Base-by-base conservation (phyloP, 2,888 invertebrate genomes). In the Xylota sylvarum region DNA sequence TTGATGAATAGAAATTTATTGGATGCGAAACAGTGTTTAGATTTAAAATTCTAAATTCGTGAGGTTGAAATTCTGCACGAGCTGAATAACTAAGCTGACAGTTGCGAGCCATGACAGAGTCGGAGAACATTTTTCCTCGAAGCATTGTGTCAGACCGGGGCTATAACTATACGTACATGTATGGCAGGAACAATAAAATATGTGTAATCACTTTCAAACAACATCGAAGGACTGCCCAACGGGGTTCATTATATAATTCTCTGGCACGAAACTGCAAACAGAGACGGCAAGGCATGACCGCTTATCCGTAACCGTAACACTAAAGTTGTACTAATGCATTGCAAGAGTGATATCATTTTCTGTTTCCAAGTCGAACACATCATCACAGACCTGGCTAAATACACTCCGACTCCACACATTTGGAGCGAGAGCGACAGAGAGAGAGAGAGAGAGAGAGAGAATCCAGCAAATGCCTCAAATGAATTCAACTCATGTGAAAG, bases 51-150 rank as follows among this genome's bases (percentile, higher is more conserved):
- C 67, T 48, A 56, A 56, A 80, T 80, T 76, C 87, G 72, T 87
- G 76, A 67, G 83, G 65, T 76, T 64, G 48, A 80, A 79, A 67
- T 84, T 87, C 84, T 80, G 72, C 80, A 87, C 84, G 85, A 87
- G 76, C 74, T 85, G 46, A 79, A 74, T 58, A 65, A 46, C 70
- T 74, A 83, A 87, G 79, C 83, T 87, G 73, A 67, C 52, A 87
- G 65, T 74, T 64, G 74, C 17, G 32, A 32, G 56, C 27, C 55
- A 70, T 74, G 72, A 17, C 64, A 73, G 60, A 43, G n/a, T 32
- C 55, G 52, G 62, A 52, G 62, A 62, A 65, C 37, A 19, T 55
- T 46, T 17, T 32, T n/a, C 23, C 23, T 37, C 43, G 3, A 58
- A 27, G 40, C 23, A 46, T 17, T 27, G 67, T 72, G 55, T 48